Conservation (phyloP, 2,113 vertebrate species). For the Calonectris borealis region DNA sequence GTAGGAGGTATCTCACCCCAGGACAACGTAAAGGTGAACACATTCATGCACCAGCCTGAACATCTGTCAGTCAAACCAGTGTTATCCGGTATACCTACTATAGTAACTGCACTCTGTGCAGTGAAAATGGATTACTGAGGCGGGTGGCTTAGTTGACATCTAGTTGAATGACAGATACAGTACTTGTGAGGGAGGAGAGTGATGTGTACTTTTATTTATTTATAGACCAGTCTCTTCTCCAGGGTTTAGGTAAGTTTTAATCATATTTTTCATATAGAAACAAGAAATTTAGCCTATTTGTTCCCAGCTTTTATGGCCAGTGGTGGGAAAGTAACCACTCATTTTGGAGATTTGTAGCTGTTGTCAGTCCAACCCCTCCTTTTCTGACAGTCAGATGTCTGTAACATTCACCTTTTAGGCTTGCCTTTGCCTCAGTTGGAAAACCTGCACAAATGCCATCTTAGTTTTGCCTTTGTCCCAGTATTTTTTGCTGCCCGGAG, state of each 20-base stretch:
- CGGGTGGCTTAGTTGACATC: constrained; percentile 11
- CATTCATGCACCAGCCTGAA: neutral
- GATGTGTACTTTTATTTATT: constrained; percentile 40
- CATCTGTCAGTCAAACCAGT: constrained; percentile 20
- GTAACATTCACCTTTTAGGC: neutral
- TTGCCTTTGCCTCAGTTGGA: neutral
- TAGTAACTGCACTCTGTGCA: neutral
- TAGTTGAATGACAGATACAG: constrained; percentile 34
- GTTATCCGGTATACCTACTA: neutral
- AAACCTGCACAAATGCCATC: neutral
- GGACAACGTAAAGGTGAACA: neutral
- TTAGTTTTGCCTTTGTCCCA: neutral
- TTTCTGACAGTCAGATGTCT: neutral
- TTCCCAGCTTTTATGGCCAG: neutral
- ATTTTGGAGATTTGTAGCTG: neutral
- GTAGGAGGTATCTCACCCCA: neutral
- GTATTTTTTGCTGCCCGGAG: neutral
- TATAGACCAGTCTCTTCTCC: constrained; percentile 13
- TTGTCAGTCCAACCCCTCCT: neutral
- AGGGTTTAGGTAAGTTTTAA: neutral
- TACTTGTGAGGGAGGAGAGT: neutral
- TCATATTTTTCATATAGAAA: neutral
- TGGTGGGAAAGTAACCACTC: neutral
- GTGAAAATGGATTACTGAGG: constrained; percentile 32
- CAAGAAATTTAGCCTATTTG: neutral